Evolutionary conservation across 2,888 invertebrate genomes (phyloP).

Genomic region (Germaria angustata): DNA sequence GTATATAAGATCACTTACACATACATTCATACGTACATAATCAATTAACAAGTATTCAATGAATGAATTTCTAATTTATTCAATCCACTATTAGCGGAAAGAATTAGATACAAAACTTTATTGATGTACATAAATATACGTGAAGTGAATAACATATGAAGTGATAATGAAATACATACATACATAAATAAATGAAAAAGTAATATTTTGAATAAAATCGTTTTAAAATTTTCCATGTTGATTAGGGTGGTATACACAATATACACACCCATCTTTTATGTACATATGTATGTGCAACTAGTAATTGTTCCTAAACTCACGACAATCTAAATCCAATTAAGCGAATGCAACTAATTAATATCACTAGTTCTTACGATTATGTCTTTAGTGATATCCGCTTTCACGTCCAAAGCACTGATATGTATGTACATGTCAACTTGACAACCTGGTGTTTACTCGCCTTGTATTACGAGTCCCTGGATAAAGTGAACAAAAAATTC

Average conservation of each 20-base stretch:
- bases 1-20: too few relatives aligned
- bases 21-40: too few relatives aligned
- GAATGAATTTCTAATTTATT: neutral
- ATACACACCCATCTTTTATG: too few relatives aligned
- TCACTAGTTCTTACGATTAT: neutral
- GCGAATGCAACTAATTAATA: neutral
- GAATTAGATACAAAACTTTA: neutral
- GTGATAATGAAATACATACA: neutral
- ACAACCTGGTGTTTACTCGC: too few relatives aligned
- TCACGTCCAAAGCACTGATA: neutral
- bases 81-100: neutral
- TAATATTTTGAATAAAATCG: too few relatives aligned
- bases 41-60: neutral
- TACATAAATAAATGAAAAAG: neutral
- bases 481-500: too few relatives aligned
- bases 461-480: too few relatives aligned
- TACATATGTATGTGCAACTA: neutral
- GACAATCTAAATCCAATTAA: neutral
- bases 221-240: too few relatives aligned
- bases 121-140: too few relatives aligned
- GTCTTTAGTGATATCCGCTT: neutral
- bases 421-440: neutral
- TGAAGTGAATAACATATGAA: neutral
- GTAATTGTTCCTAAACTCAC: neutral
- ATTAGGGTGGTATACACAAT: neutral